phyloP scores from a whole-genome alignment of 2,888 invertebrate species.

The Stramonita haemastoma region DNA sequence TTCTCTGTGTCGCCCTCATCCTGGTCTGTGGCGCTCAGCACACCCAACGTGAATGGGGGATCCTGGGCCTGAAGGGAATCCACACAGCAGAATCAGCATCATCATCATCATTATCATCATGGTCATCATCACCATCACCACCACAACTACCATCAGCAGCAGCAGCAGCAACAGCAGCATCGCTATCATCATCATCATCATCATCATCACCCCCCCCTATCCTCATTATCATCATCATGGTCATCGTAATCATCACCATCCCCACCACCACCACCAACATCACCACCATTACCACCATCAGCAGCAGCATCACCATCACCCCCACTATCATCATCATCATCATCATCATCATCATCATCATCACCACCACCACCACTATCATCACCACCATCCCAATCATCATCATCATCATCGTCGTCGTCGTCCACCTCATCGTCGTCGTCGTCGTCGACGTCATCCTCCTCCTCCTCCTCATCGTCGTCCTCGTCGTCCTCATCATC shows the following conservation, averaged over 20 bases:
- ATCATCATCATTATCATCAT: not conserved
- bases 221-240: no score
- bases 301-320: not conserved
- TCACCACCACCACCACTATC: no score
- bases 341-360: no score
- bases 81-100: not conserved
- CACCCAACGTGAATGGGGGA: not conserved
- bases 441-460: not conserved
- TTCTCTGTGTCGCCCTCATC: constrained; percentile 30
- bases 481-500: no score
- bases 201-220: no score
- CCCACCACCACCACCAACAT: not conserved
- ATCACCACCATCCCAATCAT: no score
- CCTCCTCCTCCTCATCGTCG: no score
- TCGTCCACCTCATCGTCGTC: not conserved
- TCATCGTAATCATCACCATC: no score
- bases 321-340: not conserved
- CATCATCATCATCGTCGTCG: no score
- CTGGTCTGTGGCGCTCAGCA: constrained; percentile 27
- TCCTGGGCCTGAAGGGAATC: not conserved
- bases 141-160: not conserved
- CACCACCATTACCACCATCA: not conserved
- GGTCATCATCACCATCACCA: not conserved
- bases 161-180: not conserved
- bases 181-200: not conserved